Evolutionary conservation across 1,140 invertebrate genomes (phyloP).

Genomic region (Dysdera silvatica): DNA sequence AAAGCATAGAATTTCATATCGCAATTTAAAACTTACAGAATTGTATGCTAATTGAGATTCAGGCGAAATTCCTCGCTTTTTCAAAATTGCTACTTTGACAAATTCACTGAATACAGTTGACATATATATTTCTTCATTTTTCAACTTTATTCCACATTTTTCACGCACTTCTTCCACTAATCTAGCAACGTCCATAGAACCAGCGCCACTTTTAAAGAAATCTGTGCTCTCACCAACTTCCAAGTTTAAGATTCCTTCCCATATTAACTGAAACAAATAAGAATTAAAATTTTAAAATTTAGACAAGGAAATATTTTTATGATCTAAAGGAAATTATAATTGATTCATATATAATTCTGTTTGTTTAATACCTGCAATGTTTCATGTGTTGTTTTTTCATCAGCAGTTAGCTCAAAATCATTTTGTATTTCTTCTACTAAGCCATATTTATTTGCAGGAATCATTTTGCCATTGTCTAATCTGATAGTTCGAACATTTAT

Average conservation of each 20-base stretch:
- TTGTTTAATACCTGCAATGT: constrained; percentile 40
- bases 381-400: constrained; percentile 61
- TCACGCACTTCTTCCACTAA: constrained; percentile 88
- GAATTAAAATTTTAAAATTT: neutral
- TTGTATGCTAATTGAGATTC: constrained; percentile 56
- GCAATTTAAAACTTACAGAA: constrained; percentile 51
- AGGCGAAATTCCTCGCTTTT: constrained; percentile 53
- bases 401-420: constrained; percentile 61
- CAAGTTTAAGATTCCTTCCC: constrained; percentile 73
- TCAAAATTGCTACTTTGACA: constrained; percentile 55
- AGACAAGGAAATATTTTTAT: constrained; percentile 3
- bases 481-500: constrained; percentile 8
- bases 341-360: neutral
- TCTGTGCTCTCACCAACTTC: constrained; percentile 72
- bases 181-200: constrained; percentile 93
- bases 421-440: constrained; percentile 48
- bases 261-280: constrained; percentile 55
- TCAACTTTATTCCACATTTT: constrained; percentile 61
- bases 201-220: constrained; percentile 84
- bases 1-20: neutral
- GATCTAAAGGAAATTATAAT: neutral
- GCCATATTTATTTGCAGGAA: constrained; percentile 71
- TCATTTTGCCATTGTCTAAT: constrained; percentile 62
- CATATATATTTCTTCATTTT: constrained; percentile 90
- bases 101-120: constrained; percentile 80